Conservation (phyloP, 1,140 invertebrate species). For the Lysiphlebus fabarum region DNA sequence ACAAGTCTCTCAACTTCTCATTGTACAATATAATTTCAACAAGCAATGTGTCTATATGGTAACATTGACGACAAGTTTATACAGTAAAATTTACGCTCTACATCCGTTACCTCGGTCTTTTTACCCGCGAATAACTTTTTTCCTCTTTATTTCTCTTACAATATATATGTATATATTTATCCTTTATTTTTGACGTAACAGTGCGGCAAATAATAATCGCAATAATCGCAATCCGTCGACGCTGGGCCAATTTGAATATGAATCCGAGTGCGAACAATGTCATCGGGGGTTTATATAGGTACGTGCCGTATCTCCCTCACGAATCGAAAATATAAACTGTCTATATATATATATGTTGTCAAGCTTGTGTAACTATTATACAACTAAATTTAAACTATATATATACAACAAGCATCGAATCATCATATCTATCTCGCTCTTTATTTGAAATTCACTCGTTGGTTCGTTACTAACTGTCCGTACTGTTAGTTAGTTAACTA, state of each 20-base stretch:
- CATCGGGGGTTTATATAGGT: constrained; percentile 41
- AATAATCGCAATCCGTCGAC: constrained; percentile 51
- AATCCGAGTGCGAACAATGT: constrained; percentile 56
- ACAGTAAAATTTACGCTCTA: constrained; percentile 14
- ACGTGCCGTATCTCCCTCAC: constrained; percentile 56
- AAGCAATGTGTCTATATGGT: constrained; percentile 1
- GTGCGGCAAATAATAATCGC: constrained; percentile 49
- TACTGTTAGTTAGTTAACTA: constrained; percentile 56
- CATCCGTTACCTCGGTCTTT: constrained; percentile 12
- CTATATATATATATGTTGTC: too few relatives aligned
- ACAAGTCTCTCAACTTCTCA: not conserved
- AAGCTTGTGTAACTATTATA: too few relatives aligned
- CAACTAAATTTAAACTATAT: too few relatives aligned
- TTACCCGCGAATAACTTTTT: not conserved
- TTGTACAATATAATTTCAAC: too few relatives aligned
- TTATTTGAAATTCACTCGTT: constrained; percentile 22
- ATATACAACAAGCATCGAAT: too few relatives aligned
- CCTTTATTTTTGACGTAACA: constrained; percentile 32
- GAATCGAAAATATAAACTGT: constrained; percentile 39
- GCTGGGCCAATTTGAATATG: constrained; percentile 54
- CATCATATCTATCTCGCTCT: not conserved
- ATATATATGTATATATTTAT: not conserved
- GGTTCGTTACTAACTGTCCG: constrained; percentile 49
- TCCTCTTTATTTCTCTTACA: constrained; percentile 6
- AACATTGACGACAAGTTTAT: constrained; percentile 9